Base-by-base conservation (phyloP, 2,113 vertebrate species). In the Aegithalos caudatus region DNA sequence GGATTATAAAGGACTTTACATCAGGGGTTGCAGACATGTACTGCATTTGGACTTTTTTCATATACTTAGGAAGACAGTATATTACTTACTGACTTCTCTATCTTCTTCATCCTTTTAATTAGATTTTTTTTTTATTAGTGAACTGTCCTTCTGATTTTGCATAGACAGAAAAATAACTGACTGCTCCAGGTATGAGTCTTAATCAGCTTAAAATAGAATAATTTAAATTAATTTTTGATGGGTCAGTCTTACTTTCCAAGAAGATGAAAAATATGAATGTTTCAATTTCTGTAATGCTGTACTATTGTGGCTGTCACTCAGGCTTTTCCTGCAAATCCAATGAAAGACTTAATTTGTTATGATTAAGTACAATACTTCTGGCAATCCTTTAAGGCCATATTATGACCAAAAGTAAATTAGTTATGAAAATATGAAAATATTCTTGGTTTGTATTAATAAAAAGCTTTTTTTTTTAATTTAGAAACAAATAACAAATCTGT, bases 261-360 rank as follows among this genome's bases (percentile, higher is more conserved):
- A 84, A 92, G 77, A 74, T 83, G 72, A 92, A 79, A 57, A 77
- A 64, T 65, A 51, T 14, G 10, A 79, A 53, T 90, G 56, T 76
- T 93, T 95, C 28, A 44, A 2, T 81, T 83, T 92, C 56, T 73
- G 44, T 87, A 94, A 61, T 81, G 61, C 62, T 74, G 4, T 90
- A 40, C 73, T 88, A 80, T 92, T 94, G 37, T 85, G 64, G 22
- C 81, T 94, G 93, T 94, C 92, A 89, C 33, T 95, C 87, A 93
- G 73, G 51, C 80, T 97, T 94, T 94, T 81, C 54, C 92, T 91
- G 35, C 79, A 96, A 96, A 97, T 95, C 79, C 85, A 95, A 73
- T 94, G 94, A 92, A 90, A 88, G 70, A 16, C 64, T 91, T 92
- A 74, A 94, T 76, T 48, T 87, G 35, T 77, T 90, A 48, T 77